Evolutionary conservation across 2,797 vertebrate genomes (phyloP).

Genomic region (Sebastes minor): DNA sequence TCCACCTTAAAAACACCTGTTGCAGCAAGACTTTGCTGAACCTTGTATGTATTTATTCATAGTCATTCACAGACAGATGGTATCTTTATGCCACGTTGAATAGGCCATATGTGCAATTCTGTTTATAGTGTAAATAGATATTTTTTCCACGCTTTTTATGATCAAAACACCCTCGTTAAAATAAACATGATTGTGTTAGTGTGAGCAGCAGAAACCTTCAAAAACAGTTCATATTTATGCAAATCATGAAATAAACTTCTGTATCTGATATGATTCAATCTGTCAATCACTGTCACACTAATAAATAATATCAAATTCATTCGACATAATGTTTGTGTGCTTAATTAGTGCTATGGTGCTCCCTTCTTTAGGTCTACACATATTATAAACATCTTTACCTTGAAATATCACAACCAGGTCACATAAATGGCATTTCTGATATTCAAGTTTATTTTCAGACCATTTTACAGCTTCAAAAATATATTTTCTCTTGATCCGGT

Average conservation of each 20-base stretch:
- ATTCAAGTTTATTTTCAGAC: conserved; percentile 69
- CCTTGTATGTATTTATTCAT: conserved; percentile 10
- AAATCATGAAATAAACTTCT: conserved; percentile 7
- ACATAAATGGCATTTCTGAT: conserved; percentile 21
- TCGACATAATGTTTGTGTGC: conserved; percentile 3
- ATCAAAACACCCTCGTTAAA: conserved; percentile 33
- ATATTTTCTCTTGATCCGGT: conserved; percentile 67
- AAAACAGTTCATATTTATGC: conserved; percentile 48
- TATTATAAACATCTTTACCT: not conserved
- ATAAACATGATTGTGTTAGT: conserved; percentile 21
- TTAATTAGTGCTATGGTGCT: not conserved
- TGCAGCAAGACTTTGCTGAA: not conserved
- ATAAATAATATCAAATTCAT: conserved; percentile 25
- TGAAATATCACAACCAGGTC: not conserved
- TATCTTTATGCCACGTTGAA: conserved; percentile 14
- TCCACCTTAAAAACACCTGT: not conserved
- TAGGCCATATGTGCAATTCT: conserved; percentile 76
- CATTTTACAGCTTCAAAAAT: conserved; percentile 73
- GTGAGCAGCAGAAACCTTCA: conserved; percentile 25
- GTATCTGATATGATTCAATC: conserved; percentile 2
- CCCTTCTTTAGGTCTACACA: not conserved
- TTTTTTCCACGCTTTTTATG: conserved; percentile 53
- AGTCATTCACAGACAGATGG: conserved; percentile 14
- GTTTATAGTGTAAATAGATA: conserved; percentile 82
- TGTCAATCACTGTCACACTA: conserved; percentile 24